Conservation (phyloP, 2,113 vertebrate species). For the Anthoscopus minutus region DNA sequence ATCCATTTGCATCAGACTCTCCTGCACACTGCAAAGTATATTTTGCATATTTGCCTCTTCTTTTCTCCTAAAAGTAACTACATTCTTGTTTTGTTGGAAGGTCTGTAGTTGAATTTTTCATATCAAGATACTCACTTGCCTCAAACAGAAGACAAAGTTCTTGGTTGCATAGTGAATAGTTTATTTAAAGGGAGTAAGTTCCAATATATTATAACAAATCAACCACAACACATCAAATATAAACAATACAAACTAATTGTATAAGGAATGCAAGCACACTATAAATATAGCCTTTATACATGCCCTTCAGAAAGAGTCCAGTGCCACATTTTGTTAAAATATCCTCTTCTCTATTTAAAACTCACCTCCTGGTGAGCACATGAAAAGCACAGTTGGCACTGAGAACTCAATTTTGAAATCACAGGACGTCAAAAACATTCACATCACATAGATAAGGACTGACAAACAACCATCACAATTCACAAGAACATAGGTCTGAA, state of each 20-base stretch:
- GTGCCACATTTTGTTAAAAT: conserved; percentile 12
- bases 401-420: conserved; percentile 25
- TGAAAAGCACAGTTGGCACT: background rate
- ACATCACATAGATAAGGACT: background rate
- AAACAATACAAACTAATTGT: conserved; percentile 54
- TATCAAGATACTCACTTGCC: background rate
- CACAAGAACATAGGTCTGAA: background rate
- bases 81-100: background rate
- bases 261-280: conserved; percentile 45
- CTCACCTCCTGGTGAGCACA: conserved; percentile 9
- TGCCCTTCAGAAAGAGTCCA: conserved; percentile 41
- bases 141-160: conserved; percentile 2
- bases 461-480: background rate
- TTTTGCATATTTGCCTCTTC: background rate
- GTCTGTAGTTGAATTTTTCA: background rate
- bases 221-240: conserved; percentile 55
- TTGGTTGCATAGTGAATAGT: conserved; percentile 71
- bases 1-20: background rate
- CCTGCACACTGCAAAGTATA: background rate
- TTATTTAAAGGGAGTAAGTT: conserved; percentile 70
- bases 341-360: conserved; percentile 11
- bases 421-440: background rate
- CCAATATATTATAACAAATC: conserved; percentile 65
- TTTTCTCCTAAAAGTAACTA: background rate
- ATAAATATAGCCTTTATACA: conserved; percentile 10